phyloP scores from a whole-genome alignment of 2,797 vertebrate species.

The Rhabdomys pumilio region DNA sequence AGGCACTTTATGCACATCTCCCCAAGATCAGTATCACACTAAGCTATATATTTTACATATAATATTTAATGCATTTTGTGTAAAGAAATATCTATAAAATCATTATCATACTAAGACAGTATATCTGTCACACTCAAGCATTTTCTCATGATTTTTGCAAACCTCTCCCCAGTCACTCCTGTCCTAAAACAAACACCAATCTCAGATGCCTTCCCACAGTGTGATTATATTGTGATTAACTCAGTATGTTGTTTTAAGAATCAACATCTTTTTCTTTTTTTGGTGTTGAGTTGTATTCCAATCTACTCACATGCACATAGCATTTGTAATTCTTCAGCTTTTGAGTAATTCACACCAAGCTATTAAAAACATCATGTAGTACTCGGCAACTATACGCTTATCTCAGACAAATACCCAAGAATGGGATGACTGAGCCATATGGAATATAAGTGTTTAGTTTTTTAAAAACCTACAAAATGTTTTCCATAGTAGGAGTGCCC shows the following conservation, averaged over 20 bases:
- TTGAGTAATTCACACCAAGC: not conserved
- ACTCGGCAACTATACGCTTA: not conserved
- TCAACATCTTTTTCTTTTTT: not conserved
- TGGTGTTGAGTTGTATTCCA: not conserved
- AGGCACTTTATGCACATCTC: not conserved
- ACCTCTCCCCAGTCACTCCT: not conserved
- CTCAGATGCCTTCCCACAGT: not conserved
- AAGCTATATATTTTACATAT: not conserved
- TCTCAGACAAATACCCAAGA: not conserved
- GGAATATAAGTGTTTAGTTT: slow-evolving; percentile 20
- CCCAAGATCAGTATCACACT: not conserved
- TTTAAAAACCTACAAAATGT: not conserved
- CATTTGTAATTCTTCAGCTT: not conserved
- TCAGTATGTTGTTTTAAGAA: not conserved
- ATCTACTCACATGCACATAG: not conserved
- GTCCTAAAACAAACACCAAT: not conserved
- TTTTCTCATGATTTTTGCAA: not conserved
- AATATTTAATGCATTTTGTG: not conserved
- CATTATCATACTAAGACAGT: not conserved
- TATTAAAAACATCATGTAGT: not conserved
- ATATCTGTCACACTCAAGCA: not conserved
- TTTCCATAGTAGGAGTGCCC: not conserved
- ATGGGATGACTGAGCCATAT: not conserved
- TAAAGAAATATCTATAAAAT: not conserved
- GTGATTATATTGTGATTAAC: not conserved